Evolutionary conservation across 2,113 vertebrate species (phyloP).

Genomic region (Cyanoderma ruficeps): DNA sequence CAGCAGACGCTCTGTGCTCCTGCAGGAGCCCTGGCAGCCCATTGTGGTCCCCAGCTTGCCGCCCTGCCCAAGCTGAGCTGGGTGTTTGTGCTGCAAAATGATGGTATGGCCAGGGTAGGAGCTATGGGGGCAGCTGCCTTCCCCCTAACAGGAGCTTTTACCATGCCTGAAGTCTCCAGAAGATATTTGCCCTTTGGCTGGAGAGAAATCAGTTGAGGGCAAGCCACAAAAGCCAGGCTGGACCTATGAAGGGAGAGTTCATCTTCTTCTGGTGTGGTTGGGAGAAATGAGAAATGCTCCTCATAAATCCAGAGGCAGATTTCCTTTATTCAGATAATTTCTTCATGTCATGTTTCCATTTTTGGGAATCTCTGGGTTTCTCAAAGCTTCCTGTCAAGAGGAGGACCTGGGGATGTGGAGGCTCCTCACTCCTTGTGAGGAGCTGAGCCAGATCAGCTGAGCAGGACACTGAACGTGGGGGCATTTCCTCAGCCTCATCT

Average conservation of each 20-base stretch:
- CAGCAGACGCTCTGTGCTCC: neutral
- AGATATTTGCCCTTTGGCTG: neutral
- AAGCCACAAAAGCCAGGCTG: neutral
- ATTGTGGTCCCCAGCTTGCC: fast-evolving
- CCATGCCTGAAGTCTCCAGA: neutral
- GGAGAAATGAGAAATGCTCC: neutral
- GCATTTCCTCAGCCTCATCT: neutral
- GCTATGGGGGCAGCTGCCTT: neutral
- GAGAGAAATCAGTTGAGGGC: neutral
- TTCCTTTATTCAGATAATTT: neutral
- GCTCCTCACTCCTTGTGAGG: neutral
- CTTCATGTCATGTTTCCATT: neutral
- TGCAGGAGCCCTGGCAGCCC: neutral
- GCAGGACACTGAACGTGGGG: neutral
- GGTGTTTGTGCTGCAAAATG: neutral
- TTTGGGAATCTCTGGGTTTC: slow-evolving; percentile 11
- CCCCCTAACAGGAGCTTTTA: neutral
- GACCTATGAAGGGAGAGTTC: neutral
- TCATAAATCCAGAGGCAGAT: neutral
- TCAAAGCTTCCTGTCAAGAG: slow-evolving; percentile 28
- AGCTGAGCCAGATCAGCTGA: neutral
- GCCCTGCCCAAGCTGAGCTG: fast-evolving
- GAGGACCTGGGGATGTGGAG: neutral
- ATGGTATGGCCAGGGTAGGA: neutral
- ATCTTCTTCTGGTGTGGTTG: neutral